Evolutionary conservation across 1,140 invertebrate genomes (phyloP).

Genomic region (Heliconius hermathena): DNA sequence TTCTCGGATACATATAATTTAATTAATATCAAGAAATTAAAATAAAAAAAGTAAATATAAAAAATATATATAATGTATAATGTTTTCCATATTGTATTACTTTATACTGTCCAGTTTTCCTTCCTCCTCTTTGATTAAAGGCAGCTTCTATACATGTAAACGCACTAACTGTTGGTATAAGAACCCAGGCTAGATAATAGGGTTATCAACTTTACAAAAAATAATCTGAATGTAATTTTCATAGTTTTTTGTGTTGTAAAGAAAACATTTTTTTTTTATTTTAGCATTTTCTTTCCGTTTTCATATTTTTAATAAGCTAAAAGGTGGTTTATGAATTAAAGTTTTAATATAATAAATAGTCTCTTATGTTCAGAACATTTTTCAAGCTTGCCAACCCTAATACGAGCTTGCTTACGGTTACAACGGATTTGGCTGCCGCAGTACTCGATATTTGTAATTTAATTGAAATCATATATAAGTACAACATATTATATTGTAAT

Average conservation of each 20-base stretch:
- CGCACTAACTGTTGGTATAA: not conserved
- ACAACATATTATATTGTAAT: slow-evolving; percentile 59
- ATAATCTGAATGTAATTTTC: not conserved
- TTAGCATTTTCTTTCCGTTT: not conserved
- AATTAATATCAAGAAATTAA: no score
- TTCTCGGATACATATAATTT: no score
- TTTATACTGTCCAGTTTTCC: not conserved
- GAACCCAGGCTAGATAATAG: not conserved
- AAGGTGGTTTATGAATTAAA: not conserved
- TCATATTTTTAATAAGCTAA: not conserved
- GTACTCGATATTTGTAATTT: slow-evolving; percentile 61
- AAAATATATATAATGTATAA: no score
- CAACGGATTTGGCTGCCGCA: slow-evolving; percentile 39
- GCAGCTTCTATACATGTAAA: not conserved
- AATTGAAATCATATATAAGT: slow-evolving; percentile 67
- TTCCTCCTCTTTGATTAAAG: not conserved
- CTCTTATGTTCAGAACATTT: not conserved
- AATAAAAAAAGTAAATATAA: no score
- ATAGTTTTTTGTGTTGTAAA: not conserved
- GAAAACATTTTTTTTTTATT: not conserved
- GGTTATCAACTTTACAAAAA: not conserved
- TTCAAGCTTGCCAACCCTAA: not conserved
- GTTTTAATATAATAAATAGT: not conserved
- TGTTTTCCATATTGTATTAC: not conserved
- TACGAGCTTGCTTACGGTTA: not conserved